Evolutionary conservation across 2,888 invertebrate species (phyloP).

Genomic region (Hypomecis atomaria): DNA sequence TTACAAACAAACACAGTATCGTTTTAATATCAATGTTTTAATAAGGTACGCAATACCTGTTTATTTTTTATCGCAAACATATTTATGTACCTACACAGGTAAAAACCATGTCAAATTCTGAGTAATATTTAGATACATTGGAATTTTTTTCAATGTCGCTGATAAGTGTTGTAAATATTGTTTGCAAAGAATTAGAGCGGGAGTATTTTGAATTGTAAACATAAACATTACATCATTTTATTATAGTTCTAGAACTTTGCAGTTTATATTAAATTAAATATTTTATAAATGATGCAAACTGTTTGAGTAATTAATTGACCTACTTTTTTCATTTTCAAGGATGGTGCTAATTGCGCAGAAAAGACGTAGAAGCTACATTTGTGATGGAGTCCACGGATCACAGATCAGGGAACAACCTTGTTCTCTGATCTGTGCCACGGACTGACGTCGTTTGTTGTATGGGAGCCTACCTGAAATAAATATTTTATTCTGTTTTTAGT

Average conservation of each 20-base stretch:
- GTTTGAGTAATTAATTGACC: too few relatives aligned
- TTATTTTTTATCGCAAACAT: conserved; percentile 29
- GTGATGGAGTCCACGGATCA: too few relatives aligned
- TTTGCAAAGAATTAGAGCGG: conserved; percentile 15
- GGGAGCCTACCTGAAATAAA: too few relatives aligned
- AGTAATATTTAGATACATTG: conserved; percentile 34
- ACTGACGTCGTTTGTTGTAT: too few relatives aligned
- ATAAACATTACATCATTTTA: conserved; percentile 3
- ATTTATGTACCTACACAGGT: conserved; percentile 43
- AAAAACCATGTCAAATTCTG: conserved; percentile 32
- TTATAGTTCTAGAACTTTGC: neutral
- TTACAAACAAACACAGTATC: neutral
- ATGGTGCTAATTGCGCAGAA: too few relatives aligned
- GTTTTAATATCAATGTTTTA: neutral
- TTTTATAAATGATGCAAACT: neutral
- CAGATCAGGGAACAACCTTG: too few relatives aligned
- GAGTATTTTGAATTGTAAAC: conserved; percentile 7
- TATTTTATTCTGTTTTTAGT: too few relatives aligned
- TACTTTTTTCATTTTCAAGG: too few relatives aligned
- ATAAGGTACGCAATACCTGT: conserved; percentile 9
- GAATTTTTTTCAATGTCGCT: conserved; percentile 45
- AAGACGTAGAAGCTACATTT: too few relatives aligned
- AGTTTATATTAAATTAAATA: neutral
- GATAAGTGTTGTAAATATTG: conserved; percentile 40
- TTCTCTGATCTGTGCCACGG: too few relatives aligned